These are phyloP conservation scores for Drosophila melanosoma DNA, from an alignment of 2,888 invertebrate species.

Conservation along the genomic window DNA sequence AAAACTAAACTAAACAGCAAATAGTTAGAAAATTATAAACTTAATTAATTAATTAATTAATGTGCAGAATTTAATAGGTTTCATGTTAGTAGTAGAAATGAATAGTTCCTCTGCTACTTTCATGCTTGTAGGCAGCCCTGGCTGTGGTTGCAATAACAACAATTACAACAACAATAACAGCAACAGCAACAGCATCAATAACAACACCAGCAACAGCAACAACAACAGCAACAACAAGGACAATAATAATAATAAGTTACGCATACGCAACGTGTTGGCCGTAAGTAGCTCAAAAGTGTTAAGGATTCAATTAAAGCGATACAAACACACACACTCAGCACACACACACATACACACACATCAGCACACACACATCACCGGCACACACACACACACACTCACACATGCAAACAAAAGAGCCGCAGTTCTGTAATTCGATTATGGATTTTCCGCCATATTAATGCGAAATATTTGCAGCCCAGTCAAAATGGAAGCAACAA, in stretches of 20 bases:
- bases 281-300: conserved; percentile 83
- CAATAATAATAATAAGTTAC: conserved; percentile 72
- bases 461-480: conserved; percentile 80
- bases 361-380: conserved; percentile 7
- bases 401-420: conserved; percentile 69
- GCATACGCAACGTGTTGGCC: conserved; percentile 76
- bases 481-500: conserved; percentile 61
- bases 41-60: not conserved
- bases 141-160: conserved; percentile 23
- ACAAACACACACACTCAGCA: conserved; percentile 62
- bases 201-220: conserved; percentile 55
- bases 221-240: conserved; percentile 17
- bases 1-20: not conserved
- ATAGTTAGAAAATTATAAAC: not conserved
- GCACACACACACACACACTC: conserved; percentile 2
- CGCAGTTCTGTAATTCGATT: conserved; percentile 78
- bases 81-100: accelerated
- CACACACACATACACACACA: conserved; percentile 9
- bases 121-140: conserved; percentile 52
- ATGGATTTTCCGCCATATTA: conserved; percentile 82
- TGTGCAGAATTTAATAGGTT: not conserved
- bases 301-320: conserved; percentile 83
- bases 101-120: not conserved
- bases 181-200: conserved; percentile 24
- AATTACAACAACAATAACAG: conserved; percentile 24